These are phyloP conservation scores for Ricordea florida DNA, from an alignment of 92 coral and sea anemone species.

Conservation along the genomic window DNA sequence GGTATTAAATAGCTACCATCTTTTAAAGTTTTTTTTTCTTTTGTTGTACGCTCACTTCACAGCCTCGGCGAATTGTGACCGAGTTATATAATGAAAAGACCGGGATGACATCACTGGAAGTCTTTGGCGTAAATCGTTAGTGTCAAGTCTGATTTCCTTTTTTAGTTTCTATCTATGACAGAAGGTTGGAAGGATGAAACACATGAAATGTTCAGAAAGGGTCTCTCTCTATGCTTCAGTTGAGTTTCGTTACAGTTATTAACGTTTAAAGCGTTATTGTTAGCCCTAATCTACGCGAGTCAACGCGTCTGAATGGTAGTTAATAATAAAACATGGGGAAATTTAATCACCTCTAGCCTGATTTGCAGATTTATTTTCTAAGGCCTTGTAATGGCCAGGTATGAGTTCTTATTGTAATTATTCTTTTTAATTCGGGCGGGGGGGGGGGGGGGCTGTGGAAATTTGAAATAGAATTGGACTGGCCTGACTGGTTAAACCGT, in stretches of 20 bases:
- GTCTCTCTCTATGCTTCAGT: background rate
- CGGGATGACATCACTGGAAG: too few species aligned
- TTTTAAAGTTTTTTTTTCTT: too few species aligned
- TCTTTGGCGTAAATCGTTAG: too few species aligned
- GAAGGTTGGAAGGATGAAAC: conserved; percentile 2
- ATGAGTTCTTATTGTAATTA: background rate
- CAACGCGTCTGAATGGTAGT: conserved; percentile 5
- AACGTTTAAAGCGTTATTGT: background rate
- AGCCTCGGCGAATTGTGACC: too few species aligned
- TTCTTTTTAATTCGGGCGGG: conserved; percentile 1
- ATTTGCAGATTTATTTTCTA: background rate
- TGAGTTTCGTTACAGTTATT: conserved; percentile 6
- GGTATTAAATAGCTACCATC: too few species aligned
- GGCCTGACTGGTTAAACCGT: conserved; percentile 1
- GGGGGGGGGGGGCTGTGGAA: conserved; percentile 1
- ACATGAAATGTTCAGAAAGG: conserved; percentile 5
- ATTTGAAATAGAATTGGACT: background rate
- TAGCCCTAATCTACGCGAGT: background rate
- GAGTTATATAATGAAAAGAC: too few species aligned
- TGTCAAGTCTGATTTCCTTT: conserved; percentile 20
- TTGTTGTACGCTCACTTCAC: too few species aligned
- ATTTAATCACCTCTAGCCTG: background rate
- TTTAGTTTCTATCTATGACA: conserved; percentile 14
- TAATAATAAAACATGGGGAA: background rate
- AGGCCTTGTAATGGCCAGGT: background rate